Percentiles rank a stretch among this genome's conserved stretches.
Evolutionary conservation across 2,888 invertebrate genomes (phyloP).

Genomic region (Ptychoptera contaminata): DNA sequence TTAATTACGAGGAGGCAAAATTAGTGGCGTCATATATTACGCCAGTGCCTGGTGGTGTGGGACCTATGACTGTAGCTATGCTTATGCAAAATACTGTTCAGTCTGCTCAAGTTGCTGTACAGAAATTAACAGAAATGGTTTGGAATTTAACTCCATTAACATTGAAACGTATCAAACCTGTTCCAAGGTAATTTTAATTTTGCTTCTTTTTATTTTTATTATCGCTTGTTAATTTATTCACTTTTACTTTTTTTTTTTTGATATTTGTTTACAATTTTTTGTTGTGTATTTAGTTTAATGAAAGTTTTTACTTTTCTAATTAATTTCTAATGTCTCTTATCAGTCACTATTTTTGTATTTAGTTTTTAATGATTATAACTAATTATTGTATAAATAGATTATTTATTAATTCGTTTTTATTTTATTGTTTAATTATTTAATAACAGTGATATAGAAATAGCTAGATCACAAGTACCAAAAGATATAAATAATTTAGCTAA

Average conservation of each 20-base stretch:
- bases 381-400: no score
- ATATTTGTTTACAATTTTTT: not conserved
- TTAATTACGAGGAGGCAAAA: slow-evolving; percentile 66
- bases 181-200: slow-evolving; percentile 66
- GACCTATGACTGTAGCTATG: slow-evolving; percentile 99
- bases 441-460: slow-evolving; percentile 73
- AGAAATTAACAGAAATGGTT: slow-evolving; percentile 33
- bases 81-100: slow-evolving; percentile 87
- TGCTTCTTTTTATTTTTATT: no score
- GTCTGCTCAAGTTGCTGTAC: slow-evolving; percentile 52
- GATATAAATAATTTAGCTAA: slow-evolving; percentile 57
- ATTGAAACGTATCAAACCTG: slow-evolving; percentile 47
- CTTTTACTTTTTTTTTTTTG: slow-evolving; percentile 1
- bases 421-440: not conserved
- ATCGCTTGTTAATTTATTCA: not conserved
- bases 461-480: slow-evolving; percentile 77
- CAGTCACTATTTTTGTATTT: no score
- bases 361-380: no score
- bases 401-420: not conserved
- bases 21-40: slow-evolving; percentile 77
- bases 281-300: not conserved
- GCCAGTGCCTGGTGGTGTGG: slow-evolving; percentile 93
- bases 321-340: no score
- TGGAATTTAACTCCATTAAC: slow-evolving; percentile 62
- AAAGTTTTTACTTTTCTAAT: slow-evolving; percentile 2